Evolutionary conservation across 2,113 vertebrate genomes (phyloP).

Genomic region (Tenrec ecaudatus): DNA sequence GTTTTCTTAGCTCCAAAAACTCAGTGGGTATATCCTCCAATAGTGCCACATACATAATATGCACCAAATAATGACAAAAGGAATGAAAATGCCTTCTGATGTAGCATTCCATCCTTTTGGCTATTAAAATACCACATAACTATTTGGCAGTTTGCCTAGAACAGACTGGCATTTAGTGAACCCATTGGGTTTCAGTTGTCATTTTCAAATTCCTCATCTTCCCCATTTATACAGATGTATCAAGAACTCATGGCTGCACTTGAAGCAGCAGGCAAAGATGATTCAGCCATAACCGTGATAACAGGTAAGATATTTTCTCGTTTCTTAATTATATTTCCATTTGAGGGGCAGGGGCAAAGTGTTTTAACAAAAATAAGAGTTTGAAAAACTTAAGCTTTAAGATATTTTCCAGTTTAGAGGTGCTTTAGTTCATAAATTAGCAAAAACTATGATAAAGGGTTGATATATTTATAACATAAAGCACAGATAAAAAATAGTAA

Average conservation of each 20-base stretch:
- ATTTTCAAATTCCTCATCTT: neutral
- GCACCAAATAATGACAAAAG: neutral
- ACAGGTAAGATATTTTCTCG: slow-evolving; percentile 89
- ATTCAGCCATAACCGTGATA: slow-evolving; percentile 91
- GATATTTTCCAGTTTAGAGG: neutral
- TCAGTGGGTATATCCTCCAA: neutral
- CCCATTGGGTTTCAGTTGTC: fast-evolving
- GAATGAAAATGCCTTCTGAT: neutral
- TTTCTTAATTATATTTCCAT: slow-evolving; percentile 45
- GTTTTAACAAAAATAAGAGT: neutral
- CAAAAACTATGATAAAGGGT: neutral
- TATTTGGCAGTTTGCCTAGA: neutral
- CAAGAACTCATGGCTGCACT: slow-evolving; percentile 92
- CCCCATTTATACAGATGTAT: slow-evolving; percentile 91
- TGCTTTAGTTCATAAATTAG: neutral
- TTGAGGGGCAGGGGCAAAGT: neutral
- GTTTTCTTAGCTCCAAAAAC: neutral
- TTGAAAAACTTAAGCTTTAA: neutral
- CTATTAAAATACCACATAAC: neutral
- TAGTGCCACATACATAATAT: neutral
- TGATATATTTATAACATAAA: neutral
- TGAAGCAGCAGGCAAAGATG: slow-evolving; percentile 91
- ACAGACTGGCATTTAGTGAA: neutral
- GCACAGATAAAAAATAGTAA: neutral
- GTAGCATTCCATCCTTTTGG: neutral